Evolutionary conservation across 2,797 vertebrate genomes (phyloP).

Genomic region (Mionectes olivaceus): DNA sequence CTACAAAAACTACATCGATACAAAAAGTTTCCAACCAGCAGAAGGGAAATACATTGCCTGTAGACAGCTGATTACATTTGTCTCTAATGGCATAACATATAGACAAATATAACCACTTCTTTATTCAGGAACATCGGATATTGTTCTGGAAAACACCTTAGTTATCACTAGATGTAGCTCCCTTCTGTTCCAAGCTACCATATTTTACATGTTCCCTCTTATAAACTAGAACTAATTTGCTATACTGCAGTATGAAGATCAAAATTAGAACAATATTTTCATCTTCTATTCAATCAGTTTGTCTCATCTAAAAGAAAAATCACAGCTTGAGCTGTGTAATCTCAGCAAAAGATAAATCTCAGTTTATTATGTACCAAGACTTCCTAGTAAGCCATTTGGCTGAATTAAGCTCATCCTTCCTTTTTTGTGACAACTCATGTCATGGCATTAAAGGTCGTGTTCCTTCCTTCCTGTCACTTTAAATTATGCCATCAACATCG

Average conservation of each 20-base stretch:
- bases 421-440: slow-evolving; percentile 24
- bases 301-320: slow-evolving; percentile 29
- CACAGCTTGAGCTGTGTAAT: not conserved
- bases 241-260: not conserved
- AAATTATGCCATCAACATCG: not conserved
- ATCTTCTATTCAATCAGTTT: slow-evolving; percentile 4
- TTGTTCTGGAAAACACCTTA: not conserved
- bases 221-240: not conserved
- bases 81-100: not conserved
- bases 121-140: not conserved
- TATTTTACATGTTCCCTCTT: not conserved
- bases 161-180: not conserved
- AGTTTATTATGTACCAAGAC: not conserved
- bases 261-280: slow-evolving; percentile 30
- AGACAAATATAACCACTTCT: not conserved
- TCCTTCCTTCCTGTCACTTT: slow-evolving; percentile 32
- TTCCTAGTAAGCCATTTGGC: not conserved
- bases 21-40: not conserved
- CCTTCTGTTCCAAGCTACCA: not conserved
- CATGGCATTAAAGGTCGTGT: slow-evolving; percentile 59
- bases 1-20: not conserved
- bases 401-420: slow-evolving; percentile 11
- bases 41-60: not conserved
- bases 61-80: not conserved
- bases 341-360: slow-evolving; percentile 41